Base-by-base conservation (phyloP, 2,113 vertebrate genomes). In the Grammomys surdaster region DNA sequence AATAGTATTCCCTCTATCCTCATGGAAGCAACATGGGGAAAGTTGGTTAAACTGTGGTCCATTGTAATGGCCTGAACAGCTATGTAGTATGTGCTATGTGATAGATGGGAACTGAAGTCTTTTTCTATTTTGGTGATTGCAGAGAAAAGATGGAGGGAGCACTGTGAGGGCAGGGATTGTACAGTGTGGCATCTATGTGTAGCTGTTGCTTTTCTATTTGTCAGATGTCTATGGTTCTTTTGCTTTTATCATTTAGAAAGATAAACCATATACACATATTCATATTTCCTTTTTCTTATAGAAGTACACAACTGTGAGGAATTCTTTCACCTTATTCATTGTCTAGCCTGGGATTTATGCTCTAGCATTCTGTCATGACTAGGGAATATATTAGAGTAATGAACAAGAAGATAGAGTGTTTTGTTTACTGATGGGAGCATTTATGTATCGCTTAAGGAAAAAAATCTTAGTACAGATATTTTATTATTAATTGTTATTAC, bases 171-270 rank as follows among this genome's bases (percentile, higher is more conserved):
- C 58, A 10, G 19, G 17, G 75, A 3, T 69, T 92, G 60, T 72
- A 82, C 36, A 40, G 9, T 14, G 19, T 5, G 86, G 2, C 36
- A 40, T 72, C 78, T 67, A 7, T 43, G 7, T 24, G 10, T 20
- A 20, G 33, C 43, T 36, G 36, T 90, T 78, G 28, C 94, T 85
- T 76, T 26, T 26, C 67, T 11, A 3, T 58, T 85, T 90, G 26
- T 77, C n/a, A 40, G 17, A 31, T 77, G 82, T 89, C 36, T 85
- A 24, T 70, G 51, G 6, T 43, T 58, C 82, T 65, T 93, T 89
- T 76, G 72, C 6, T 48, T 87, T 92, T 48, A 80, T 87, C 77
- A 89, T 46, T 82, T 22, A 82, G 95, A 88, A 81, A 56, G 75
- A 48, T 1, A 87, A 40, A 46, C 51, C 77, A 3, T 43, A 43